Percentiles rank a stretch among this genome's conserved stretches.
These are phyloP conservation scores for Didymodactylos carnosus DNA, from an alignment of 2,888 invertebrate species.

Conservation along the genomic window DNA sequence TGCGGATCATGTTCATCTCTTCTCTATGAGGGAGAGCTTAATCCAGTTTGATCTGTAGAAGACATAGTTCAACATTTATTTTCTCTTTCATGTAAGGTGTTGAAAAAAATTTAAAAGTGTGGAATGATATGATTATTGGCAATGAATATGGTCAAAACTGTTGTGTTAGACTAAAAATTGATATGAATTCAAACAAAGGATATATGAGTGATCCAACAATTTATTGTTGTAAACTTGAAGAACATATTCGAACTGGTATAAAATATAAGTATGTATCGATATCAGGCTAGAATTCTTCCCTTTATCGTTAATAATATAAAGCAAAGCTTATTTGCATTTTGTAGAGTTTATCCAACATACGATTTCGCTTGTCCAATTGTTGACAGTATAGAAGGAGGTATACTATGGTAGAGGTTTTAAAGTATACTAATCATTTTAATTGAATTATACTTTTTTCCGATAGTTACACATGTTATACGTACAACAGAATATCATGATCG, in stretches of 20 bases:
- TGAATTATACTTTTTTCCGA: too few relatives aligned
- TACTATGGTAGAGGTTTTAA: neutral
- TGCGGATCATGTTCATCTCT: too few relatives aligned
- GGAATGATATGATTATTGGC: constrained; percentile 84
- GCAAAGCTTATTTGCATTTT: constrained; percentile 22
- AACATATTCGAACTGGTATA: constrained; percentile 72
- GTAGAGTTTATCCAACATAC: constrained; percentile 90
- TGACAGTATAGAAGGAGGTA: constrained; percentile 65
- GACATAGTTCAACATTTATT: too few relatives aligned
- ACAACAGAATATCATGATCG: constrained; percentile 92
- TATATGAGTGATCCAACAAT: constrained; percentile 95
- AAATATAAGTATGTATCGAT: constrained; percentile 96
- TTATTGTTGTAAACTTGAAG: constrained; percentile 83
- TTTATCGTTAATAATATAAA: too few relatives aligned
- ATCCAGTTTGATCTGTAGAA: too few relatives aligned
- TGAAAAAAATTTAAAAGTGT: constrained; percentile 61
- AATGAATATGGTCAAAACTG: constrained; percentile 58
- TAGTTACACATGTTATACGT: constrained; percentile 78
- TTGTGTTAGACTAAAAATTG: constrained; percentile 87
- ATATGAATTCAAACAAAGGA: constrained; percentile 84
- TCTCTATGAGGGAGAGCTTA: too few relatives aligned
- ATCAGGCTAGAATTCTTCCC: too few relatives aligned
- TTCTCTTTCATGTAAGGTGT: too few relatives aligned
- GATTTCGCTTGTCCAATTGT: constrained; percentile 99
- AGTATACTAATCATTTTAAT: too few relatives aligned